Conservation (phyloP, 2,797 vertebrate genomes). For the Neomorphus geoffroyi region DNA sequence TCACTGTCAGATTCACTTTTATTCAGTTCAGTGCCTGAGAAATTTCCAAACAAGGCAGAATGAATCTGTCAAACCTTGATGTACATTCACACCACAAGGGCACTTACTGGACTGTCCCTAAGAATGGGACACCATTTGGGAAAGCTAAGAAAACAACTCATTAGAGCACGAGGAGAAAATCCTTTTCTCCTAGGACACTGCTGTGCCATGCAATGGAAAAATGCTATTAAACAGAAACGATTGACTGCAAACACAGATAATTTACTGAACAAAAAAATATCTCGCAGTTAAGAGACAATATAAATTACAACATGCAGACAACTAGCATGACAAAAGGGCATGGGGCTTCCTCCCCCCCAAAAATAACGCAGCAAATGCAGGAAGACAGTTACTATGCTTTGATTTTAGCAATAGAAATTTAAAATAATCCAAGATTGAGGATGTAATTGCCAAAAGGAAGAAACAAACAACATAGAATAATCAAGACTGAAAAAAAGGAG, state of each 20-base stretch:
- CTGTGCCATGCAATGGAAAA: not conserved
- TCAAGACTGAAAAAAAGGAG: conserved; percentile 4
- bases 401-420: conserved; percentile 16
- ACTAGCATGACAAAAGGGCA: not conserved
- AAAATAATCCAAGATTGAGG: conserved; percentile 26
- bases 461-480: conserved; percentile 39
- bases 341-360: not conserved
- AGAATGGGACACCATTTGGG: not conserved
- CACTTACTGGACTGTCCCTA: not conserved
- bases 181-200: not conserved
- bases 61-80: not conserved
- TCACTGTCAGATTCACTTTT: not conserved
- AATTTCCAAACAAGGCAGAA: not conserved
- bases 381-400: not conserved
- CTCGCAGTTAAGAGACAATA: conserved; percentile 11
- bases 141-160: conserved; percentile 14
- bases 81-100: not conserved
- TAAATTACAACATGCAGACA: not conserved
- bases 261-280: conserved; percentile 23
- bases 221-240: conserved; percentile 23
- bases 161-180: conserved; percentile 25
- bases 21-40: not conserved
- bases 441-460: conserved; percentile 40
- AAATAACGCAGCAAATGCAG: not conserved
- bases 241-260: not conserved